Evolutionary conservation across 2,113 vertebrate genomes (phyloP).

Genomic region (Silurus asotus): DNA sequence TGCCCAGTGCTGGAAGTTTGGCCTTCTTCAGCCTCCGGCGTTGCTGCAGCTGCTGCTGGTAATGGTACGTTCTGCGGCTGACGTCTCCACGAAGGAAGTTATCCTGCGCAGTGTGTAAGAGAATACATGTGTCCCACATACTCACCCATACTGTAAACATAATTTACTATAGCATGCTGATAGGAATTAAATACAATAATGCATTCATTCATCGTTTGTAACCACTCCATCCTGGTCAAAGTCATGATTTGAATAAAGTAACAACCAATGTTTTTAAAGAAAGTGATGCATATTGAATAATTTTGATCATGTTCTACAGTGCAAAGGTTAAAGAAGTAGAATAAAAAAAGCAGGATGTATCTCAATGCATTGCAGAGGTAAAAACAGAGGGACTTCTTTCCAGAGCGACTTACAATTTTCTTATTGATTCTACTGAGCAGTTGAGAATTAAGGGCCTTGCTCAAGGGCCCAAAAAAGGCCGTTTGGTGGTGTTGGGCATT

Average conservation of each 20-base stretch:
- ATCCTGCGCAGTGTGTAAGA: conserved; percentile 68
- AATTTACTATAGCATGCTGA: neutral
- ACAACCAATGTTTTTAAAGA: neutral
- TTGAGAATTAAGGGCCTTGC: no score
- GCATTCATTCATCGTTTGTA: neutral
- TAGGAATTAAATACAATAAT: neutral
- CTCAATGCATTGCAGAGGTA: neutral
- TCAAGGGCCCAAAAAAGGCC: no score
- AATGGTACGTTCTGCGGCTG: conserved; percentile 86
- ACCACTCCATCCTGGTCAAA: neutral
- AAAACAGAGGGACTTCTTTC: neutral
- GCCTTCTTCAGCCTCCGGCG: conserved; percentile 88
- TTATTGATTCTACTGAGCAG: no score
- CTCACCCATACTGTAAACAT: neutral
- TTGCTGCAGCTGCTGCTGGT: conserved; percentile 76
- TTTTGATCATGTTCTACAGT: neutral
- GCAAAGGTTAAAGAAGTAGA: neutral
- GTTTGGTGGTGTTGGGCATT: no score
- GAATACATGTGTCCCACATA: neutral
- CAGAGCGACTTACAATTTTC: no score
- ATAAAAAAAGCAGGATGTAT: neutral
- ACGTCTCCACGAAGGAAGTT: conserved; percentile 88
- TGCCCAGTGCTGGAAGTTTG: conserved; percentile 87
- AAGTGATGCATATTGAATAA: neutral
- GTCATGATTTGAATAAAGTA: neutral